These are phyloP conservation scores for Cryptotermes secundus DNA, from an alignment of 1,140 invertebrate genomes.

Conservation along the genomic window DNA sequence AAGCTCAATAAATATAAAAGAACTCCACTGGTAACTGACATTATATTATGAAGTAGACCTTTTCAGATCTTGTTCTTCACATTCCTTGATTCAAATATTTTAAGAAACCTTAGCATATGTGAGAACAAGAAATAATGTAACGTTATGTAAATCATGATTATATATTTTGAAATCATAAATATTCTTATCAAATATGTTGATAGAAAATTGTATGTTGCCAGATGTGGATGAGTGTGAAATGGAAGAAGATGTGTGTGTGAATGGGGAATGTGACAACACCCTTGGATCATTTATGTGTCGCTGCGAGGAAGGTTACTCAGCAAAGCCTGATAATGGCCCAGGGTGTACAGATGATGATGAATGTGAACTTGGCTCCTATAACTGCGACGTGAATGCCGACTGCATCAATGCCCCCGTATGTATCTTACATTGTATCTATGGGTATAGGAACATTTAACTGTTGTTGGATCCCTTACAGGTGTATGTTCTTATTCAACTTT, in stretches of 20 bases:
- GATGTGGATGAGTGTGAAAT: constrained; percentile 74
- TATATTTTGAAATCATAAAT: too few relatives aligned
- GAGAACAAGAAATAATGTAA: too few relatives aligned
- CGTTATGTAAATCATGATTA: too few relatives aligned
- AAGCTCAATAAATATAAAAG: too few relatives aligned
- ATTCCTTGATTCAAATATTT: too few relatives aligned
- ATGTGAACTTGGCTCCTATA: constrained; percentile 71
- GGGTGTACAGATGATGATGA: constrained; percentile 83
- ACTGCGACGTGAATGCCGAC: constrained; percentile 76
- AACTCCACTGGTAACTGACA: too few relatives aligned
- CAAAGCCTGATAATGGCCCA: constrained; percentile 68
- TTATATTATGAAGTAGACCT: too few relatives aligned
- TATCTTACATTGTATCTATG: constrained; percentile 26
- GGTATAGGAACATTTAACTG: not conserved
- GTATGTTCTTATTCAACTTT: constrained; percentile 27
- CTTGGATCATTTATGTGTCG: constrained; percentile 82
- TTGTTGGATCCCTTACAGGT: too few relatives aligned
- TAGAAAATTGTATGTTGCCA: constrained; percentile 39
- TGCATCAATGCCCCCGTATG: constrained; percentile 76
- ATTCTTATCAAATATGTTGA: too few relatives aligned
- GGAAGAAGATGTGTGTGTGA: constrained; percentile 66
- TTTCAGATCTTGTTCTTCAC: too few relatives aligned
- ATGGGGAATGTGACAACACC: constrained; percentile 75
- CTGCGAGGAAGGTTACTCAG: constrained; percentile 78
- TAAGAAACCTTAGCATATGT: too few relatives aligned